Evolutionary conservation across 2,888 invertebrate genomes (phyloP), one percentile per base, ranked within the genome.

Genomic region (Lampropteryx suffumata): DNA sequence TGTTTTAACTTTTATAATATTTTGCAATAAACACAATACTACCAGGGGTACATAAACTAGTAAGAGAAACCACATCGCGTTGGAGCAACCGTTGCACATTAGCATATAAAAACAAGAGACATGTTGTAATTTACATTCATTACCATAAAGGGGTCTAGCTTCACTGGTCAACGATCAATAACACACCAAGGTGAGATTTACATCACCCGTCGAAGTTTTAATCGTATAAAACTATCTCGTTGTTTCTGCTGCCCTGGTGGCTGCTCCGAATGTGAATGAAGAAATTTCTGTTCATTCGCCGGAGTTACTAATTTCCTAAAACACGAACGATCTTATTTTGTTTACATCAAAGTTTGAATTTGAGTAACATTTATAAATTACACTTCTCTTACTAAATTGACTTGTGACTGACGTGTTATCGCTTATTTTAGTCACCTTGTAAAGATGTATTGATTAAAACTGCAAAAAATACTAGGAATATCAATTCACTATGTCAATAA

Each of bases 171-270:
- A 36, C 44, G 44, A 48, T 53, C 53, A 48, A 44, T 48, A 44
- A 34, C 44, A 44, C 21, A 36, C 43, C 52, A 52, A 52, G 53
- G 53, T 48, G 48, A 48, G 26, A 53, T 48, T 53, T 44, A 52
- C 47, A 47, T 47, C 42, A 48, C 35, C 35, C 24, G 45, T 27
- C 45, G 46, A 45, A 33, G 32, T 43, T 48, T 52, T 53, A 39
- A 43, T 42, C 43, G 35, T 29, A 21, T 39, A 33, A 46, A 24
- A 55, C 40, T 50, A 36, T 46, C 29, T 57, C 32, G n/a, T 14
- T 34, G 13, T 6, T 54, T 52, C 49, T 61, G 54, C 1, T 43
- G 45, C 36, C 61, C 56, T 56, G 46, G 50, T 56, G 50, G 45
- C 34, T 41, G 49, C 34, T 47, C 37, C 49, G 55, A 48, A 42